phyloP scores from a whole-genome alignment of 2,797 vertebrate species.

The Paguma larvata region DNA sequence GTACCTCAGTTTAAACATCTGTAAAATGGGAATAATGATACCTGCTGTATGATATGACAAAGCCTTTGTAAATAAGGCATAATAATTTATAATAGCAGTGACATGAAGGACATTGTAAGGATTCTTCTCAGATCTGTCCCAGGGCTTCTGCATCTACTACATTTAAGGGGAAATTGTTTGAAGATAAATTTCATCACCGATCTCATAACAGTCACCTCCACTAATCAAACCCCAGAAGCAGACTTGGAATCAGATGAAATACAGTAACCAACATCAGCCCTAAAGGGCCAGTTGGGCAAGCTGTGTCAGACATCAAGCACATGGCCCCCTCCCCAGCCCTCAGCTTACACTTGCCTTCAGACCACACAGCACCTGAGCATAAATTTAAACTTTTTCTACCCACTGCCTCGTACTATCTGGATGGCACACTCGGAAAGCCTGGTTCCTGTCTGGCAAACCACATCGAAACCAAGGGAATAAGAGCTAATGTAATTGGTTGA shows the following conservation, averaged over 20 bases:
- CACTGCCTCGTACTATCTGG: neutral
- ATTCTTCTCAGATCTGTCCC: neutral
- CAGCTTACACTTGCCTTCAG: neutral
- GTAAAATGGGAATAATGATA: neutral
- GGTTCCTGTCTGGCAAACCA: slow-evolving; percentile 77
- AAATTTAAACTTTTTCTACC: slow-evolving; percentile 16
- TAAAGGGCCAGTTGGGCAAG: neutral
- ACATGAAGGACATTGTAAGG: neutral
- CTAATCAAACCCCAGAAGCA: neutral
- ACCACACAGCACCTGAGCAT: neutral
- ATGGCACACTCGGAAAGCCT: neutral
- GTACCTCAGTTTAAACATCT: neutral
- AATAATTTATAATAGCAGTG: neutral
- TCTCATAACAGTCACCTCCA: neutral
- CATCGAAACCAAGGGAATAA: slow-evolving; percentile 60
- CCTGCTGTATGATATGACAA: neutral
- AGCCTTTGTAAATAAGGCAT: neutral
- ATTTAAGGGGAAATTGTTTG: neutral
- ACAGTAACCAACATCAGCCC: neutral
- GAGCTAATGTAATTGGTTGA: slow-evolving; percentile 74
- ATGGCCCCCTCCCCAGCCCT: neutral
- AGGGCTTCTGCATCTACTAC: neutral
- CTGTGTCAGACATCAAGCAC: neutral
- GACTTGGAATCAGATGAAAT: neutral
- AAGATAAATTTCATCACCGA: neutral